phyloP scores from a whole-genome alignment of 2,113 vertebrate species.

The Crotalus helleri region DNA sequence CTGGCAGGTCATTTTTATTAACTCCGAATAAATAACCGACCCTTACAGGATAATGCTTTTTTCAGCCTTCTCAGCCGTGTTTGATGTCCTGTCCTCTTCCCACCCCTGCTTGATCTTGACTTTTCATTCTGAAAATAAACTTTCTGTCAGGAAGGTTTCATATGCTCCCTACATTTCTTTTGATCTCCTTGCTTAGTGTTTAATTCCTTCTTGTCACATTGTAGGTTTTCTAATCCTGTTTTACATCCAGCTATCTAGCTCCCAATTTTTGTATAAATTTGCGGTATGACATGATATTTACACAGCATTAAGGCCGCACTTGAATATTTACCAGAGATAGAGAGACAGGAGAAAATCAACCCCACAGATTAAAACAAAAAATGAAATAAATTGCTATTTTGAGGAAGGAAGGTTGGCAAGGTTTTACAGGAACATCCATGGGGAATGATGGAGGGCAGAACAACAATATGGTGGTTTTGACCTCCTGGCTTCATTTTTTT shows the following conservation, averaged over 20 bases:
- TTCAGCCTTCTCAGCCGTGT: neutral
- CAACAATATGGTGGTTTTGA: neutral
- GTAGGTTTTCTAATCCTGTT: slow-evolving; percentile 52
- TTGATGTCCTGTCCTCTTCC: neutral
- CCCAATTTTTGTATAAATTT: slow-evolving; percentile 46
- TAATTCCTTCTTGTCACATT: slow-evolving; percentile 53
- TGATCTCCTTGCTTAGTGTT: slow-evolving; percentile 54
- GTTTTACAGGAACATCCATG: slow-evolving; percentile 17
- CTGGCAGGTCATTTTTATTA: neutral
- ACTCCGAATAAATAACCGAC: neutral
- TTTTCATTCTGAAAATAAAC: slow-evolving; percentile 28
- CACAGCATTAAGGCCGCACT: slow-evolving; percentile 17
- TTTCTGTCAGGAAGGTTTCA: slow-evolving; percentile 52
- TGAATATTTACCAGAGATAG: slow-evolving; percentile 45
- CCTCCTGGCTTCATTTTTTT: neutral
- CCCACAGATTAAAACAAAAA: slow-evolving; percentile 32
- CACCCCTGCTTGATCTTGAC: neutral
- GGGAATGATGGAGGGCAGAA: neutral
- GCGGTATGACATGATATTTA: slow-evolving; percentile 45
- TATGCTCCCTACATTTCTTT: slow-evolving; percentile 54
- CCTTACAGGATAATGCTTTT: neutral
- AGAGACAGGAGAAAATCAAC: slow-evolving; percentile 56
- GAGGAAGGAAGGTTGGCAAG: slow-evolving; percentile 34
- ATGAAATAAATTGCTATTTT: slow-evolving; percentile 9
- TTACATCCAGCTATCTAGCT: slow-evolving; percentile 51